Evolutionary conservation across 92 coral and sea anemone species (phyloP), one percentile per base, ranked within the genome.

Genomic region (Zoanthus gigantus): DNA sequence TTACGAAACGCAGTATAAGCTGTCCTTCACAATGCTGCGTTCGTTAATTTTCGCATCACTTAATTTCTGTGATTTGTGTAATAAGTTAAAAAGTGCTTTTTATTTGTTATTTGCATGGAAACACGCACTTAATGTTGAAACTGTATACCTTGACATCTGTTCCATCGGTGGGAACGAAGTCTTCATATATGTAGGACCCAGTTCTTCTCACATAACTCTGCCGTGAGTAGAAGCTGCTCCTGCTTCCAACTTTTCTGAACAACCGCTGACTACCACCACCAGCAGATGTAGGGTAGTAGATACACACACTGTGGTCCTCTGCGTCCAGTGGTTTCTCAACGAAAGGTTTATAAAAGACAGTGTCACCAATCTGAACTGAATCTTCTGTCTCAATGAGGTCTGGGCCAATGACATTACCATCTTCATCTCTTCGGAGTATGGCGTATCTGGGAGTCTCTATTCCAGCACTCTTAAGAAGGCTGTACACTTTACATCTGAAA

Each of bases 231-330:
- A 94, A 95, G 85, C 99, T 97, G 74, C 99, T 97, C 13, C 96
- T 90, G 77, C 98, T 97, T 57, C 98, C 99, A 79, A 97, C 94
- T 88, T 97, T 97, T 29, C 99, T 91, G 87, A 97, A 97, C 72
- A 97, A 65, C 76, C 98, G 88, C 87, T 97, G 99, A 83, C 99
- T 95, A 11, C 99, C 99, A 1, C 99, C 99, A 45, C 99, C 99
- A 54, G 99, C 99, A 5, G 92, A 87, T 0, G 98, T 92, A 12
- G 99, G 99, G 89, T 89, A 97, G 78, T 97, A 97, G 28, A 97
- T 97, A 61, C 84, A 95, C 63, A 97, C 98, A 79, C 94, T 89
- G 76, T 97, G 99, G 50, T 97, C 98, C 85, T 97, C 99, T 1
- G 99, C 99, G 83, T 92, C 91, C 52, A 97, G 84, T 13, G 99